Conservation (phyloP, 2,888 invertebrate genomes). For the Uropetala carovei region DNA sequence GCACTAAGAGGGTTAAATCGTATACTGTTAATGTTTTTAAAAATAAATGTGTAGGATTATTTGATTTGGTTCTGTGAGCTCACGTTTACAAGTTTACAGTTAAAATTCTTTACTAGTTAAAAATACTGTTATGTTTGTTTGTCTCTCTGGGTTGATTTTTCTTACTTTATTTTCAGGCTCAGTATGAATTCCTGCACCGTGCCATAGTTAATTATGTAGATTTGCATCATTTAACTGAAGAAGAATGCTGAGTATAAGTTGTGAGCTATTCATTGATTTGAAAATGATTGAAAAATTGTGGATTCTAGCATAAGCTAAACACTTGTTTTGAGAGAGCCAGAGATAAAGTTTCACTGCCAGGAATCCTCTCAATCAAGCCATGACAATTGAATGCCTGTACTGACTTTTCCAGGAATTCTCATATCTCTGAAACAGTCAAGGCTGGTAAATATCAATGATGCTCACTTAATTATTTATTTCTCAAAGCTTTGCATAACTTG, state of each 20-base stretch:
- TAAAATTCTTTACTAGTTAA: too few relatives aligned
- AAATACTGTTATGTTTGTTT: not conserved
- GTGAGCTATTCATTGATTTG: slow-evolving; percentile 1
- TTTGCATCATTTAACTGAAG: slow-evolving; percentile 86
- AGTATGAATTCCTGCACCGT: slow-evolving; percentile 95
- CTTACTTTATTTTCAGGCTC: slow-evolving; percentile 81
- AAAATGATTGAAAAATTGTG: not conserved
- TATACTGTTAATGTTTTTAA: too few relatives aligned
- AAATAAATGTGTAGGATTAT: too few relatives aligned
- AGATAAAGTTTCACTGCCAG: slow-evolving; percentile 50
- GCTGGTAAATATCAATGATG: slow-evolving; percentile 28
- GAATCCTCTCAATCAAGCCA: slow-evolving; percentile 30
- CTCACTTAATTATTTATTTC: slow-evolving; percentile 52
- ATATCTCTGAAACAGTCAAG: slow-evolving; percentile 14
- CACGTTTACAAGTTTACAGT: too few relatives aligned
- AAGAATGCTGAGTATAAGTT: slow-evolving; percentile 69
- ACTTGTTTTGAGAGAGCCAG: slow-evolving; percentile 1
- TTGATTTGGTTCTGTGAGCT: too few relatives aligned
- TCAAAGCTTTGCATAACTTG: slow-evolving; percentile 54
- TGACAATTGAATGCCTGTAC: not conserved
- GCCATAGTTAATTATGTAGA: slow-evolving; percentile 93
- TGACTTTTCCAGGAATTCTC: slow-evolving; percentile 8
- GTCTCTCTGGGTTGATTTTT: not conserved
- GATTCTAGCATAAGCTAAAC: not conserved
- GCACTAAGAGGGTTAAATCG: too few relatives aligned